Percentiles rank a stretch among this genome's conserved stretches.
These are phyloP conservation scores for Corticium candelabrum DNA, from an alignment of 37 sponge, comb jelly and placozoan species.

Conservation along the genomic window DNA sequence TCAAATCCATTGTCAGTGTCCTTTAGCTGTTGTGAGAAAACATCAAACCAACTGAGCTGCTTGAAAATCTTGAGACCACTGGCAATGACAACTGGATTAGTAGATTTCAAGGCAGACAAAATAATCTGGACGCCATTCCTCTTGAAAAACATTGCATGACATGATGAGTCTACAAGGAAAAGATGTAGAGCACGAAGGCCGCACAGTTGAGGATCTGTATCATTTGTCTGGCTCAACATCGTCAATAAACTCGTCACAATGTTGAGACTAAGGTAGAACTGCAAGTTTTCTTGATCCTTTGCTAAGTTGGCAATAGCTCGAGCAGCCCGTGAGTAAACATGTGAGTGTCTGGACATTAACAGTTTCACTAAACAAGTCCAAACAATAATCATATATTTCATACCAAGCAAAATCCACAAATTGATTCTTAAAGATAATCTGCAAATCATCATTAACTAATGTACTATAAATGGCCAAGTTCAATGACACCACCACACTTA, in stretches of 20 bases:
- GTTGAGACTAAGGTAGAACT: not conserved
- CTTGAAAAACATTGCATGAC: not conserved
- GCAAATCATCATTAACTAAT: no score
- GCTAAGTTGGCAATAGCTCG: not conserved
- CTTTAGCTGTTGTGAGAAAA: not conserved
- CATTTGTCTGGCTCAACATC: not conserved
- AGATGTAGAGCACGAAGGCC: not conserved
- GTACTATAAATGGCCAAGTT: no score
- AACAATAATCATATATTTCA: not conserved
- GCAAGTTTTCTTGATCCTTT: not conserved
- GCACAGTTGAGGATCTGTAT: not conserved
- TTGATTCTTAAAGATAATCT: no score
- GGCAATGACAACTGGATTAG: not conserved
- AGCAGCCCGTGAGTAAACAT: not conserved
- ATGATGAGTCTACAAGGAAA: not conserved
- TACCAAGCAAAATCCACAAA: no score
- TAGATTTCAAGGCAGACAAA: not conserved
- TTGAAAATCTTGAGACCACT: not conserved
- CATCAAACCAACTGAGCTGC: not conserved
- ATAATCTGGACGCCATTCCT: not conserved
- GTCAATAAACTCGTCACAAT: not conserved
- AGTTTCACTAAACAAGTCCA: not conserved
- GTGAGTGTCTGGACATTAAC: not conserved
- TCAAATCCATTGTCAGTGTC: not conserved
- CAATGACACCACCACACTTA: no score